Evolutionary conservation across 2,113 vertebrate genomes (phyloP).

Genomic region (Clarias batrachus): DNA sequence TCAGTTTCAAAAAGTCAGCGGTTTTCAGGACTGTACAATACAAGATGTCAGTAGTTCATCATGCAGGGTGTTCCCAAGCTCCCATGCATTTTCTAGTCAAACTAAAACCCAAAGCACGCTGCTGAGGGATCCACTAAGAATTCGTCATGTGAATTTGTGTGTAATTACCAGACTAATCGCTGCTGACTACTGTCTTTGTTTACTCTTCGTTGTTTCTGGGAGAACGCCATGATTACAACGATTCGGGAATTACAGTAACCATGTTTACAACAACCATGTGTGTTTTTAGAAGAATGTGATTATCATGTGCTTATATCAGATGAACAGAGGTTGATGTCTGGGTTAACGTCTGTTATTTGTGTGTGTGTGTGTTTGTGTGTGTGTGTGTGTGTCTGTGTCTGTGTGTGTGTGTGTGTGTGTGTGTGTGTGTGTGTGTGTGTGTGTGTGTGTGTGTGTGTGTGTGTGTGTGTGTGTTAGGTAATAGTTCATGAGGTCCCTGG

Average conservation of each 20-base stretch:
- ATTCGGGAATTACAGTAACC: neutral
- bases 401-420: constrained; percentile 61
- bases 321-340: neutral
- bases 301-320: constrained; percentile 47
- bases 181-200: neutral
- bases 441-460: constrained; percentile 60
- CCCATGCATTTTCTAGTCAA: neutral
- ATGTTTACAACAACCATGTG: neutral
- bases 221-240: neutral
- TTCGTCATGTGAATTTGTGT: neutral
- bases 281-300: constrained; percentile 34
- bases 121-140: neutral
- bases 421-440: constrained; percentile 61
- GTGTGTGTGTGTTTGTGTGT: constrained; percentile 59
- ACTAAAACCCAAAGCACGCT: neutral
- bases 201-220: neutral
- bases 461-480: constrained; percentile 77
- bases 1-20: neutral
- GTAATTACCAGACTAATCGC: neutral
- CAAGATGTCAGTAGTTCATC: neutral
- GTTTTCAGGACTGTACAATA: neutral
- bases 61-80: neutral
- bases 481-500: constrained; percentile 93
- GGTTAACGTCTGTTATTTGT: constrained; percentile 19
- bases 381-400: constrained; percentile 62